phyloP scores from a whole-genome alignment of 2,113 vertebrate species.

The Aspiorhynchus laticeps region DNA sequence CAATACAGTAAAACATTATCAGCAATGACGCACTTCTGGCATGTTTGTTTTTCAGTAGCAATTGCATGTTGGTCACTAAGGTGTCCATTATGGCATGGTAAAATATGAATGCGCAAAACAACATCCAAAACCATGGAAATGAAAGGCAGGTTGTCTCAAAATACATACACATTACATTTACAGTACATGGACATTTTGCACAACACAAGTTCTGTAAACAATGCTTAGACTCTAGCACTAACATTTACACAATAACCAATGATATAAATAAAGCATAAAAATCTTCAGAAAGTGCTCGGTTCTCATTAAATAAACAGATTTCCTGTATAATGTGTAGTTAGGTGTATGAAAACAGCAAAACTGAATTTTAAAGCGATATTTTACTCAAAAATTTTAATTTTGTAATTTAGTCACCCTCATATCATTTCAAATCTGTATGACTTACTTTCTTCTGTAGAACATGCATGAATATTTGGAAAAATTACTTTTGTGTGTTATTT shows the following conservation, averaged over 20 bases:
- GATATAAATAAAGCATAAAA: constrained; percentile 71
- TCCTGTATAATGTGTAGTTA: constrained; percentile 5
- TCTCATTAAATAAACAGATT: constrained; percentile 40
- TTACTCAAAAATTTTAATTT: neutral
- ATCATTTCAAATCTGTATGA: neutral
- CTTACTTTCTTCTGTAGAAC: neutral
- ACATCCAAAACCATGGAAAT: constrained; percentile 62
- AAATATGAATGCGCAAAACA: constrained; percentile 57
- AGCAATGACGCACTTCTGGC: constrained; percentile 8
- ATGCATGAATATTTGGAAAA: neutral
- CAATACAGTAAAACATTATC: neutral
- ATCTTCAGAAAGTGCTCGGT: constrained; percentile 53
- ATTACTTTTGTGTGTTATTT: neutral
- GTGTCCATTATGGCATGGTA: neutral
- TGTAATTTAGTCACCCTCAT: neutral
- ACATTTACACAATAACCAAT: constrained; percentile 68
- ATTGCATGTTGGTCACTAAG: constrained; percentile 8
- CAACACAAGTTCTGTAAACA: constrained; percentile 70
- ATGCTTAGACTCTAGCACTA: constrained; percentile 73
- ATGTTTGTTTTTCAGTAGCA: constrained; percentile 39
- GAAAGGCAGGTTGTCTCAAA: constrained; percentile 59
- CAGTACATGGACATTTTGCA: constrained; percentile 65
- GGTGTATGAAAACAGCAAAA: neutral
- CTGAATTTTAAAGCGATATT: neutral
- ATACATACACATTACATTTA: constrained; percentile 67